Evolutionary conservation across 2,888 invertebrate genomes (phyloP).

Genomic region (Pecten maximus): DNA sequence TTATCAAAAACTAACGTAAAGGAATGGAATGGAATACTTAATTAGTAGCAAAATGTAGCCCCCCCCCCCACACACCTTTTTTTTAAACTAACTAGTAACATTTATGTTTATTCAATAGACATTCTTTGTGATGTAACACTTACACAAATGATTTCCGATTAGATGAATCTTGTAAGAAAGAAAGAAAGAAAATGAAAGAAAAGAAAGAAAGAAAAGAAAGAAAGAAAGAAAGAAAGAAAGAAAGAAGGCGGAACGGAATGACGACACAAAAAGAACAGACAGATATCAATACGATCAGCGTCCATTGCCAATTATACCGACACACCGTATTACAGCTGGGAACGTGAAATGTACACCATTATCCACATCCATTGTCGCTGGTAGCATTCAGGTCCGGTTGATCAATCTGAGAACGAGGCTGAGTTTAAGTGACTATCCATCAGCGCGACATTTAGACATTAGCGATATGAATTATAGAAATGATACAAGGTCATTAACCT

Average conservation of each 20-base stretch:
- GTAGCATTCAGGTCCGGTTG: neutral
- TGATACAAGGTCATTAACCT: neutral
- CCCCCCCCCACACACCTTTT: too few relatives aligned
- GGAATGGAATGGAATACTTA: too few relatives aligned
- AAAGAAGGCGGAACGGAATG: neutral
- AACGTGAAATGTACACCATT: neutral
- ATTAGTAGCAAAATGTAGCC: too few relatives aligned
- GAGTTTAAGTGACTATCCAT: neutral
- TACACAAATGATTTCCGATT: too few relatives aligned
- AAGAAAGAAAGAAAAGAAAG: neutral
- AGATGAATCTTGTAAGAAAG: too few relatives aligned
- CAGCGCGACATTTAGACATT: neutral
- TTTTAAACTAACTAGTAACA: too few relatives aligned
- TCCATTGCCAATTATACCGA: neutral
- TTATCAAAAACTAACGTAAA: too few relatives aligned
- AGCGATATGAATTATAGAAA: neutral
- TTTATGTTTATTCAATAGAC: too few relatives aligned
- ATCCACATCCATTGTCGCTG: neutral
- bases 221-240: slow-evolving; percentile 30
- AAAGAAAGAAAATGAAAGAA: neutral
- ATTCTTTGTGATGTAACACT: too few relatives aligned
- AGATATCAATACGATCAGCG: neutral
- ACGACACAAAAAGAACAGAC: neutral
- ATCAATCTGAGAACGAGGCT: neutral
- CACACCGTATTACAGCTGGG: neutral